Base-by-base conservation (phyloP, 2,113 vertebrate genomes). In the Phalacrocorax brasilianus region DNA sequence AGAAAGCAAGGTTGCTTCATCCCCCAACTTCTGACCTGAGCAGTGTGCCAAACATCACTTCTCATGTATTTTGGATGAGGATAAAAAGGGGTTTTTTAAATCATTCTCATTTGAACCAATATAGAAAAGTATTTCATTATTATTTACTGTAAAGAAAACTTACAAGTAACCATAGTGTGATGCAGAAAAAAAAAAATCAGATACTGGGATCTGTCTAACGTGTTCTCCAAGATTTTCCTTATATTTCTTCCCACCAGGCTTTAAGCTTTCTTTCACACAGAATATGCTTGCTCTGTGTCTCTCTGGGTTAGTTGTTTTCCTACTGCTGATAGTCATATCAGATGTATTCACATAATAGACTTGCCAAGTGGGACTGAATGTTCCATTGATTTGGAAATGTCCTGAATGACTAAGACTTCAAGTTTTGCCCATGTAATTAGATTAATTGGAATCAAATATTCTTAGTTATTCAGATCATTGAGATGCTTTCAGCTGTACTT, bases 381-480 rank as follows among this genome's bases (percentile, higher is more conserved):
- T 95, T 85, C 95, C 81, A 47, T 9, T 59, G 47, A 84, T 88
- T 84, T 91, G 73, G 66, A 96, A 95, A 38, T 6, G 26, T 35
- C 88, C 23, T 4, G 50, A 85, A 67, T 72, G 72, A 83, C 85
- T 82, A 92, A 91, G 73, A 50, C 59, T 81, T 79, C 88, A 92
- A 73, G 58, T 88, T 95, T 94, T 92, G 53, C n/a, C 78, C 38
- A 9, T 44, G 38, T 59, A 82, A 96, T 81, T 94, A 79, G 85
- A 85, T 86, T 92, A 95, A 92, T 28, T 89, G 50, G 71, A 89
- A 94, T 89, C 14, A 91, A 88, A 85, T 81, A 79, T 47, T 92
- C 63, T 52, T 52, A 67, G 9, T 74, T 75, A 76, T 63, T 89
- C 47, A 88, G 5, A 91, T 78, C 23, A 88, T 5, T 40, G 22